phyloP scores from a whole-genome alignment of 2,113 vertebrate species.

The Alouatta palliata region DNA sequence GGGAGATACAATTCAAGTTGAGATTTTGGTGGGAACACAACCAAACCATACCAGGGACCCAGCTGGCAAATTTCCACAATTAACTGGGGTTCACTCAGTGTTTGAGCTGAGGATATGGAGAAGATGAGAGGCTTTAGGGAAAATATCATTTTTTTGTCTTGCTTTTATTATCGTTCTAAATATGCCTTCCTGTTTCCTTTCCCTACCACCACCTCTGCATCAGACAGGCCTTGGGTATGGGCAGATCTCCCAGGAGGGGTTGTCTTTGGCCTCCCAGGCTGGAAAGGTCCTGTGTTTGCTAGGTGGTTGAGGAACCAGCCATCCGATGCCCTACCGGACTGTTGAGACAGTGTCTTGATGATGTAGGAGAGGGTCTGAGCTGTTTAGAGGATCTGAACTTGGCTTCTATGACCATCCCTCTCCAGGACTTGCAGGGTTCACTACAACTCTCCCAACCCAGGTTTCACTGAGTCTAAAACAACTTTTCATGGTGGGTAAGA shows the following conservation, averaged over 20 bases:
- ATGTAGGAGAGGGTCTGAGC: not conserved
- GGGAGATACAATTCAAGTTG: too few species aligned
- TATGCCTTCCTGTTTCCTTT: constrained; percentile 46
- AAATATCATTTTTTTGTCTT: not conserved
- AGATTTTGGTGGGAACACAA: too few species aligned
- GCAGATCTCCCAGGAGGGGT: not conserved
- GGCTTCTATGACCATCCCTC: not conserved
- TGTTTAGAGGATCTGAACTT: not conserved
- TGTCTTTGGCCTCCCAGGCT: not conserved
- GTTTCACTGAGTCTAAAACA: not conserved
- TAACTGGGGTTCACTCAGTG: not conserved
- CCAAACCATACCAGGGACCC: too few species aligned
- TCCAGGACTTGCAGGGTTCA: not conserved
- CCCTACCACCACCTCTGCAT: not conserved
- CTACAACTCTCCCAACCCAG: not conserved
- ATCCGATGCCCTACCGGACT: not conserved
- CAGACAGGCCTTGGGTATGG: not conserved
- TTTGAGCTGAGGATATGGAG: not conserved
- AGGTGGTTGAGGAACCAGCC: not conserved
- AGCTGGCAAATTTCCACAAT: not conserved
- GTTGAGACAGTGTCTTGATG: accelerated
- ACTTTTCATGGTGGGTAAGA: not conserved
- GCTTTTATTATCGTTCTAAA: not conserved
- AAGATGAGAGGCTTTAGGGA: not conserved
- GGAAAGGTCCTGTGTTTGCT: not conserved